A percentile compares a stretch with the other conserved stretches of the same genome.
Conservation (phyloP, 37 sponge, comb jelly and placozoan genomes). For the Hormiphora californensis region DNA sequence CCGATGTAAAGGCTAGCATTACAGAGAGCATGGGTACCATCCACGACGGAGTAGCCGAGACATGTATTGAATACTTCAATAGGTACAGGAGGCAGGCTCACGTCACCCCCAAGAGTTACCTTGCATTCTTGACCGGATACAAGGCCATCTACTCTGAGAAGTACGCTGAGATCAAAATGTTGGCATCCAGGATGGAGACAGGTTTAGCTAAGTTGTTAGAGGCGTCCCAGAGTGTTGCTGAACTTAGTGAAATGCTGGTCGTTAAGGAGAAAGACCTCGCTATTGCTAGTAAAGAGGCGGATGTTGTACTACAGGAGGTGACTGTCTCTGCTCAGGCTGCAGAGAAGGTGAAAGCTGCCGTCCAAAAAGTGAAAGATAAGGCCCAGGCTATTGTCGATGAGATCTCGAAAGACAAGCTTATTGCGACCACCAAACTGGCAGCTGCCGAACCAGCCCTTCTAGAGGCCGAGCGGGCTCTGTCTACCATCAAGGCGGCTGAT, state of each 20-base stretch:
- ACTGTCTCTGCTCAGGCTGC: constrained; percentile 95
- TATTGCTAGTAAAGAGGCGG: constrained; percentile 82
- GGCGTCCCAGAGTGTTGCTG: constrained; percentile 79
- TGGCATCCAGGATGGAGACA: constrained; percentile 85
- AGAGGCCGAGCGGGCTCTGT: constrained; percentile 92
- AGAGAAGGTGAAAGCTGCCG: constrained; percentile 94
- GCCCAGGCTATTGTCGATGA: constrained; percentile 94
- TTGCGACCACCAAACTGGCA: constrained; percentile 86
- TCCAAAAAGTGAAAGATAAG: constrained; percentile 96
- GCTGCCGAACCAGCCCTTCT: constrained; percentile 89
- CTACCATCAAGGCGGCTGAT: constrained; percentile 91
- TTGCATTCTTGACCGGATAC: constrained; percentile 92
- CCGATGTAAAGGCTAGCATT: constrained; percentile 78
- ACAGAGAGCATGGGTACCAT: constrained; percentile 91
- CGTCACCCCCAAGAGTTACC: constrained; percentile 98
- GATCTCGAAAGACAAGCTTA: constrained; percentile 80
- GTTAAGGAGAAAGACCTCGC: constrained; percentile 93
- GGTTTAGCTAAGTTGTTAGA: constrained; percentile 93
- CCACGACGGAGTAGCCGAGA: constrained; percentile 96
- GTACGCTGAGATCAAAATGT: constrained; percentile 66
- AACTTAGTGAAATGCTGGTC: constrained; percentile 80
- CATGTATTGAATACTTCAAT: constrained; percentile 90
- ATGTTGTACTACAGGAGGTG: constrained; percentile 88
- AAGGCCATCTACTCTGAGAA: constrained; percentile 81
- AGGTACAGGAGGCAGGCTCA: constrained; percentile 85